Evolutionary conservation across 2,888 invertebrate genomes (phyloP).

Genomic region (Stegana nigrithorax): DNA sequence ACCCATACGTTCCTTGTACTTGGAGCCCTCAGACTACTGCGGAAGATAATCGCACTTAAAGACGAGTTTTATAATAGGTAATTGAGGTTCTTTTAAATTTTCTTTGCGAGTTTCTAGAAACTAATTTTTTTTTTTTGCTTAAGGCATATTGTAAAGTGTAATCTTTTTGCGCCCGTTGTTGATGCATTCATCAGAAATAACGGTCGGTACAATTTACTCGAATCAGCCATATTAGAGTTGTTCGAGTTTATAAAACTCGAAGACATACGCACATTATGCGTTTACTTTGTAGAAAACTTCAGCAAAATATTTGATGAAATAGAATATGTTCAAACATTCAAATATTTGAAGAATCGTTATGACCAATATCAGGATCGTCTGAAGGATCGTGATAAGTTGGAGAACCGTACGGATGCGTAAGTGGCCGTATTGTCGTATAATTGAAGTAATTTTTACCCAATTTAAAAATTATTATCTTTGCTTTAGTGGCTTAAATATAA

Average conservation of each 20-base stretch:
- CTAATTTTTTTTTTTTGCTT: neutral
- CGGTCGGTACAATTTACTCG: conserved; percentile 97
- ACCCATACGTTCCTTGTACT: conserved; percentile 97
- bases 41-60: conserved; percentile 96
- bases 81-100: too few species aligned
- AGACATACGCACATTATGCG: conserved; percentile 89
- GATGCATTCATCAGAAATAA: conserved; percentile 97
- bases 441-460: too few species aligned
- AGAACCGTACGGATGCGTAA: conserved; percentile 73
- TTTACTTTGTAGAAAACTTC: conserved; percentile 96
- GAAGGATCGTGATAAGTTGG: conserved; percentile 85
- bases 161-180: conserved; percentile 94
- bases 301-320: conserved; percentile 94
- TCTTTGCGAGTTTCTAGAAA: too few species aligned
- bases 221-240: conserved; percentile 98
- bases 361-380: conserved; percentile 93
- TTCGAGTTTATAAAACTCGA: conserved; percentile 98
- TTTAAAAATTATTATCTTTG: neutral
- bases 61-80: conserved; percentile 95
- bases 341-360: conserved; percentile 86
- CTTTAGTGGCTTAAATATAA: conserved; percentile 71
- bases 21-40: conserved; percentile 95
- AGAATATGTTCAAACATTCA: conserved; percentile 98
- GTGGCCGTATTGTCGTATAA: conserved; percentile 36
- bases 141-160: conserved; percentile 92